Percentiles rank a stretch among this genome's conserved stretches.
These are phyloP conservation scores for Perdita meconis DNA, from an alignment of 2,888 invertebrate genomes.

Conservation along the genomic window DNA sequence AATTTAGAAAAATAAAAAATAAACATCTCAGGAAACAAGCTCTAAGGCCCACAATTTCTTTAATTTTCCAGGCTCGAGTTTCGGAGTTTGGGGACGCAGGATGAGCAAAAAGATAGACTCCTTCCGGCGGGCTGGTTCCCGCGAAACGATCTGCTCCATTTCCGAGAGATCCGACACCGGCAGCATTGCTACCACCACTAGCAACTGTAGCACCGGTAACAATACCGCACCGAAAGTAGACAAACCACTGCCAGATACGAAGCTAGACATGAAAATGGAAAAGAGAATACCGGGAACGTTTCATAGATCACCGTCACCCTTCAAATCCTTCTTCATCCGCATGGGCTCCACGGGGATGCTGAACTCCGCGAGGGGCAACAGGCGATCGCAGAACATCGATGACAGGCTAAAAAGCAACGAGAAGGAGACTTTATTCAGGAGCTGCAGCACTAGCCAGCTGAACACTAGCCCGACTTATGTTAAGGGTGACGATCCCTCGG, in stretches of 20 bases:
- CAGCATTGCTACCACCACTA: constrained; percentile 66
- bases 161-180: constrained; percentile 81
- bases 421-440: constrained; percentile 87
- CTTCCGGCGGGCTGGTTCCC: constrained; percentile 88
- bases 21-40: too few species aligned
- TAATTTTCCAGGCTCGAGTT: constrained; percentile 68
- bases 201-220: constrained; percentile 68
- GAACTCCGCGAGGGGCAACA: constrained; percentile 85
- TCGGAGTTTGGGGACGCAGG: constrained; percentile 88
- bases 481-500: constrained; percentile 92
- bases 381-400: constrained; percentile 83
- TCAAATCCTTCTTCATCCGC: constrained; percentile 90
- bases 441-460: constrained; percentile 91
- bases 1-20: too few species aligned
- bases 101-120: constrained; percentile 92
- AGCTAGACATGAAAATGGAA: constrained; percentile 68
- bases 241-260: constrained; percentile 68
- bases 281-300: constrained; percentile 82
- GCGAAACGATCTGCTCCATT: constrained; percentile 85
- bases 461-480: constrained; percentile 88
- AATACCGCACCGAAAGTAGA: constrained; percentile 64
- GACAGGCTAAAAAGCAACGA: constrained; percentile 84
- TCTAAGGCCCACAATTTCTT: too few species aligned
- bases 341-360: constrained; percentile 92
- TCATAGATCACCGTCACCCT: constrained; percentile 87